phyloP scores from a whole-genome alignment of 2,113 vertebrate genomes.

The Zapus hudsonius region DNA sequence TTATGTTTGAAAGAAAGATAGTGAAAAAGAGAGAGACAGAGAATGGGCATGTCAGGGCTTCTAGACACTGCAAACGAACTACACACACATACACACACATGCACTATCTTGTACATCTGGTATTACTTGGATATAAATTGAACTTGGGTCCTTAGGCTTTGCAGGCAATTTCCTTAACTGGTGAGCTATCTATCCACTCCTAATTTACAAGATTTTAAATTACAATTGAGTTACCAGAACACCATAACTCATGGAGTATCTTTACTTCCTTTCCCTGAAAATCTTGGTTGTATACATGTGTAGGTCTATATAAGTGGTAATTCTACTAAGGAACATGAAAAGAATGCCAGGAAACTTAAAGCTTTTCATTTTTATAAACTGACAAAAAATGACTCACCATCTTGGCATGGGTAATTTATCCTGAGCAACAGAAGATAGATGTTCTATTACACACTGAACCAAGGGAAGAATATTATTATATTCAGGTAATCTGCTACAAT shows the following conservation, averaged over 20 bases:
- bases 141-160: no score
- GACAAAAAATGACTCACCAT: neutral
- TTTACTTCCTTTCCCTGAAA: neutral
- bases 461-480: neutral
- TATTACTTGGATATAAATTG: no score
- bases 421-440: neutral
- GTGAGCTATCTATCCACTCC: no score
- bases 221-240: neutral
- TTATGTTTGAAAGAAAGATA: no score
- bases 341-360: neutral
- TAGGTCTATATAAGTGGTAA: neutral
- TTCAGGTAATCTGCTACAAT: neutral
- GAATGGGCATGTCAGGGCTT: no score
- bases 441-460: neutral
- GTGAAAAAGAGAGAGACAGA: no score
- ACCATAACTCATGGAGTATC: neutral
- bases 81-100: no score
- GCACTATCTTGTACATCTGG: no score
- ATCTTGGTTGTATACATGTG: neutral
- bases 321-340: neutral
- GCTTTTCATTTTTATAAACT: neutral
- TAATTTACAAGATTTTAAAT: neutral
- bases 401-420: neutral
- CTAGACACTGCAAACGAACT: no score
- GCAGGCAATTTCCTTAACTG: no score